These are phyloP conservation scores for Potamilus streckersoni DNA, from an alignment of 1,140 invertebrate species.

Conservation along the genomic window DNA sequence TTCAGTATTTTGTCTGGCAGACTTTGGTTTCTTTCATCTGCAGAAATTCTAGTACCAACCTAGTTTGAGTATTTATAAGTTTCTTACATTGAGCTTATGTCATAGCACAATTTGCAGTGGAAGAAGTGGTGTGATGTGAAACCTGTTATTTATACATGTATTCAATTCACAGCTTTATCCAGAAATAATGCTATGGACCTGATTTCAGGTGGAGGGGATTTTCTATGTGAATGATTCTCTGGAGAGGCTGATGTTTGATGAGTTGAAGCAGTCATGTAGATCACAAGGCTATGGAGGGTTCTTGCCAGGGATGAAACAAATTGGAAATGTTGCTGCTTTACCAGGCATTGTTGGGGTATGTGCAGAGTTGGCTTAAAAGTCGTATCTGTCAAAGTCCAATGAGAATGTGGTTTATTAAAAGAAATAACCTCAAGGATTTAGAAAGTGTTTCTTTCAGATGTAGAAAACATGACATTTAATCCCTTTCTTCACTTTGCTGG, in stretches of 20 bases:
- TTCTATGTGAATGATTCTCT: slow-evolving; percentile 97
- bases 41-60: not conserved
- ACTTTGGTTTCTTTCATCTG: too few relatives aligned
- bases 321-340: slow-evolving; percentile 98
- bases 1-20: too few relatives aligned
- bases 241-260: slow-evolving; percentile 98
- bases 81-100: not conserved
- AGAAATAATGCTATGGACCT: not conserved
- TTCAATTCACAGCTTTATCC: too few relatives aligned
- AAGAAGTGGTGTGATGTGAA: not conserved
- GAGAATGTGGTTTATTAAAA: not conserved
- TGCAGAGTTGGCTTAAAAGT: slow-evolving; percentile 10
- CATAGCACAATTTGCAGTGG: not conserved
- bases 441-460: too few relatives aligned
- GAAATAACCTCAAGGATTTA: not conserved
- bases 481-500: too few relatives aligned
- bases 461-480: too few relatives aligned
- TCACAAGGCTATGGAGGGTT: slow-evolving; percentile 83
- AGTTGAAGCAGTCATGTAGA: slow-evolving; percentile 87
- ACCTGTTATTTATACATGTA: not conserved
- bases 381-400: not conserved
- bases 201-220: slow-evolving; percentile 89
- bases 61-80: not conserved
- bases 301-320: slow-evolving; percentile 98
- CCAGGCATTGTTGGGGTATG: slow-evolving; percentile 93